Evolutionary conservation across 2,797 vertebrate species (phyloP), one percentile per base, ranked within the genome.

Genomic region (Hapalemur alaotrensis): DNA sequence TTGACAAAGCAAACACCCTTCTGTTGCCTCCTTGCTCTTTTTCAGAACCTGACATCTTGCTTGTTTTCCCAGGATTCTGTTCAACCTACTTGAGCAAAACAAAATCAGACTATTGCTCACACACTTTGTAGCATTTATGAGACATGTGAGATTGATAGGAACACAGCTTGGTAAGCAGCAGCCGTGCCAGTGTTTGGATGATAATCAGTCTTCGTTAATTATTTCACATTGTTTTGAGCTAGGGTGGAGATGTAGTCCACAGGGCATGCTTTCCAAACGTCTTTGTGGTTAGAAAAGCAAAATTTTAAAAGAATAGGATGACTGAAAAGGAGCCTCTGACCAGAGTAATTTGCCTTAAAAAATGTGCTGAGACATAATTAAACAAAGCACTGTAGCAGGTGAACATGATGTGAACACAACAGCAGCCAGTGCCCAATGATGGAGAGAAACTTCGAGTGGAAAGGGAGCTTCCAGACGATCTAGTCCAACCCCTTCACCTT

Each of bases 11-110:
- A 97, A 98, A 97, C 97, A 98, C 97, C 97, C 98, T 97, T 98
- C 90, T 96, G 96, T 78, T 96, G 96, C 87, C 93, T 97, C 97
- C 97, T 65, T 97, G 97, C 92, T 98, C 97, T 98, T 98, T 98
- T 97, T 98, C 98, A 96, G 95, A 98, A 97, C 96, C 97, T 97
- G 98, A 98, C 97, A 98, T 69, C 93, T 98, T 30, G 87, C 90
- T 97, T 94, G 92, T 94, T 96, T 98, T 98, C 94, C 97, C 95
- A 92, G 63, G 96, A 97, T 96, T 98, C 97, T 98, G 96, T 96
- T 98, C 97, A 97, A 96, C 89, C 94, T 98, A 97, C 97, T 96
- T 98, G 88, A 98, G 97, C 97, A 98, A 98, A 99, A 98, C 96
- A 98, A 97, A 98, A 97, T 98, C 94, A 97, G 97, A 69, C 85